Evolutionary conservation across 2,888 invertebrate genomes (phyloP), one percentile per base, ranked within the genome.

Genomic region (Temnothorax ravouxi): DNA sequence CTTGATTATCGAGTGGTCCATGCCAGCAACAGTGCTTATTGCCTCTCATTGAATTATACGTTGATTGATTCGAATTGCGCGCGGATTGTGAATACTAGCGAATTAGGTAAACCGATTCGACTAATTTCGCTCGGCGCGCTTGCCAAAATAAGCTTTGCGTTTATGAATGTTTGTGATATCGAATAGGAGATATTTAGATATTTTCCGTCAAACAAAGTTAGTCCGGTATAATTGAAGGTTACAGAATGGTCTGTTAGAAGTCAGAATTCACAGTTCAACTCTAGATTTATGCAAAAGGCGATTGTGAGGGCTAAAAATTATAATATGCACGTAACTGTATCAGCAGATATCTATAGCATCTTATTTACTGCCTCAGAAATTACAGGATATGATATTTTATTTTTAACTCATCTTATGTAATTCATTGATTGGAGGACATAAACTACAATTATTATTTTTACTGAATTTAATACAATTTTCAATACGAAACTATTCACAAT

Each of bases 1-100:
- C n/a, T 21, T 69, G 74, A 79, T 79, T 79, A 79, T 79, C 79
- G 79, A 74, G 21, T 79, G 18, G 38, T 2, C 44, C 18, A 15
- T 59, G 18, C 47, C 21, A 72, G 75, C 41, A 79, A 47, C 75
- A 72, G 59, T 79, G 79, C 59, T 79, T 79, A 79, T 79, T 79
- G 79, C 47, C 79, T 74, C 79, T 79, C 59, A 74, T 79, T 74
- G 79, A 79, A 79, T 79, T 79, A 79, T 72, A 72, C 47, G 56
- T 74, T 79, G 79, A 79, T 79, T 79, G 79, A 79, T 79, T 79
- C 79, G 21, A 56, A 79, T 79, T 79, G 79, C 75, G 38, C 75
- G 34, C 38, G 75, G 47, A 79, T 74, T 79, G 79, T 79, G 79
- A 79, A 79, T 74, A 50, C 56, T 79, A 72, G 79, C 79, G 59